phyloP scores from a whole-genome alignment of 2,113 vertebrate species.

The Triplophysa dalaica region DNA sequence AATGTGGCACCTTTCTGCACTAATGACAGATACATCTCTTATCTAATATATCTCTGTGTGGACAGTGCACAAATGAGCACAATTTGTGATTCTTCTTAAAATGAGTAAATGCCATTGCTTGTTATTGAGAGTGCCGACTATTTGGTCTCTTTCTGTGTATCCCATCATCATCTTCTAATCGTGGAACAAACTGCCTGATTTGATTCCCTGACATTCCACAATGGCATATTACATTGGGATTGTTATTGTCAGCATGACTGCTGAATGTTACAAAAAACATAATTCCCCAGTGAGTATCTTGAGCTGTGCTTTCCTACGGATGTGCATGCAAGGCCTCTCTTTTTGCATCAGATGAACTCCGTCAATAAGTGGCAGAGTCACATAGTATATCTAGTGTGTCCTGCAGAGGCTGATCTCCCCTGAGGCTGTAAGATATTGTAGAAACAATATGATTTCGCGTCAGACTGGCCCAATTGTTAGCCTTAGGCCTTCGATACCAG shows the following conservation, averaged over 20 bases:
- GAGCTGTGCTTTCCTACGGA: neutral
- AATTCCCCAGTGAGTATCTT: neutral
- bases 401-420: conserved; percentile 5
- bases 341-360: conserved; percentile 10
- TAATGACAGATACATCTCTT: neutral
- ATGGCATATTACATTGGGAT: neutral
- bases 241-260: neutral
- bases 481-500: conserved; percentile 27
- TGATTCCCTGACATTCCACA: neutral
- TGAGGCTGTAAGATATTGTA: conserved; percentile 6
- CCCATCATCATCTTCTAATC: neutral
- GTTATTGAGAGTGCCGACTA: neutral
- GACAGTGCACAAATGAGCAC: neutral
- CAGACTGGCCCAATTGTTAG: conserved; percentile 28
- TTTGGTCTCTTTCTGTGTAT: neutral
- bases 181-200: neutral
- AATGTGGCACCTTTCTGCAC: neutral
- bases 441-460: conserved; percentile 31
- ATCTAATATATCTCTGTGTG: conserved; percentile 15
- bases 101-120: conserved; percentile 11
- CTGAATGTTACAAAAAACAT: neutral
- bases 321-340: neutral
- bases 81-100: conserved; percentile 5
- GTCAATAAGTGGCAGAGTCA: conserved; percentile 3
- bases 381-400: neutral